Percentiles rank a stretch among this genome's conserved stretches.
Conservation (phyloP, 1,140 invertebrate species). For the Heliconius nattereri region DNA sequence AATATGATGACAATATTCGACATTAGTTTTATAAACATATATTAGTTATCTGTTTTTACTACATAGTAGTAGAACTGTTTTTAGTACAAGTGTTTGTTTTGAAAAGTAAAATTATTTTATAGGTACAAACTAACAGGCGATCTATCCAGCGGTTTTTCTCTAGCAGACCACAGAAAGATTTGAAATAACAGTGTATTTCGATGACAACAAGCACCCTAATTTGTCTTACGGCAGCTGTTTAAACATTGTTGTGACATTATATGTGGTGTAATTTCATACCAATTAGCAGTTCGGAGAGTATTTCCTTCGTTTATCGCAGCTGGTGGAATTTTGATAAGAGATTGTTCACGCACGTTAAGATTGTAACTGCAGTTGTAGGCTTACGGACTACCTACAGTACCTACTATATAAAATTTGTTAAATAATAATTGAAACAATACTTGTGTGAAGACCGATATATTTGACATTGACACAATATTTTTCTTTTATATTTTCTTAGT, state of each 20-base stretch:
- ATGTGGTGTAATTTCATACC: conserved; percentile 48
- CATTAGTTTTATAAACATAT: no score
- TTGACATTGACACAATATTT: conserved; percentile 30
- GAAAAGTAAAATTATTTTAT: not conserved
- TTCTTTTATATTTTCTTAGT: not conserved
- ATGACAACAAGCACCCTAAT: not conserved
- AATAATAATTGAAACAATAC: conserved; percentile 9
- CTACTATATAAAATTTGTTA: not conserved
- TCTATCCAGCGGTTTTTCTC: not conserved
- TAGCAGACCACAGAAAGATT: not conserved
- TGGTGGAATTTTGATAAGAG: conserved; percentile 70
- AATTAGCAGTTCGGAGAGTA: conserved; percentile 70
- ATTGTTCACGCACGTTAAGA: conserved; percentile 30
- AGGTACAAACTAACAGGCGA: not conserved
- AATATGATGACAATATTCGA: no score
- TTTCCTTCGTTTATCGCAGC: conserved; percentile 66
- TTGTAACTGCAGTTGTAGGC: conserved; percentile 27
- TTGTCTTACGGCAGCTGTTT: not conserved
- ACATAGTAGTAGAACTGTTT: no score
- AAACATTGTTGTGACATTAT: conserved; percentile 25
- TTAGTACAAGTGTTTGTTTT: no score
- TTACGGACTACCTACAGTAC: conserved; percentile 1
- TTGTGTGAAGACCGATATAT: conserved; percentile 27
- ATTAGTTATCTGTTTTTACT: no score
- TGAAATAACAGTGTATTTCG: not conserved